Conservation (phyloP, 2,113 vertebrate species). For the Clarias macrocephalus region DNA sequence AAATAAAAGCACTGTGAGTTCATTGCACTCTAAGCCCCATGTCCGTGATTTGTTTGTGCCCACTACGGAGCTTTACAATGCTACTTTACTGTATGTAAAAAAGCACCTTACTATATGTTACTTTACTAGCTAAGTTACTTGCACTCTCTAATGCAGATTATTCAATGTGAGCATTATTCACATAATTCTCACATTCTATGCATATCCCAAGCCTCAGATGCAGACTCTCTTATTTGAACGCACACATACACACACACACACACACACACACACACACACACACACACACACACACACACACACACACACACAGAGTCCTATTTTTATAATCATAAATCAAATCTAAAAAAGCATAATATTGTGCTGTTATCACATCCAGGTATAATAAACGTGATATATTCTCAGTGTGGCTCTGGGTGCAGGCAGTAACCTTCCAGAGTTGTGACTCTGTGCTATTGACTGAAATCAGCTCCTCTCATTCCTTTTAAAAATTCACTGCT, state of each 20-base stretch:
- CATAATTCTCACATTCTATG: constrained; percentile 1
- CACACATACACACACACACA: no score
- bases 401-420: neutral
- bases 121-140: neutral
- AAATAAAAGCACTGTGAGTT: no score
- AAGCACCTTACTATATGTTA: neutral
- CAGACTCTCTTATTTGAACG: neutral
- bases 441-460: neutral
- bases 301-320: neutral
- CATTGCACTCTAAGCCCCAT: no score
- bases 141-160: neutral
- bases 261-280: no score
- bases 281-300: no score
- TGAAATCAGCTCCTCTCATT: neutral
- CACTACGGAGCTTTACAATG: no score
- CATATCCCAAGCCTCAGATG: neutral
- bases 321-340: neutral
- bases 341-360: neutral
- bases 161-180: neutral
- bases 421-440: neutral
- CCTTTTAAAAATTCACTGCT: neutral
- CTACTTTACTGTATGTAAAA: neutral
- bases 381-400: neutral
- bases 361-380: neutral
- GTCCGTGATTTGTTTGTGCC: no score